Base-by-base conservation (phyloP, 2,113 vertebrate genomes). In the Epinephelus lanceolatus region DNA sequence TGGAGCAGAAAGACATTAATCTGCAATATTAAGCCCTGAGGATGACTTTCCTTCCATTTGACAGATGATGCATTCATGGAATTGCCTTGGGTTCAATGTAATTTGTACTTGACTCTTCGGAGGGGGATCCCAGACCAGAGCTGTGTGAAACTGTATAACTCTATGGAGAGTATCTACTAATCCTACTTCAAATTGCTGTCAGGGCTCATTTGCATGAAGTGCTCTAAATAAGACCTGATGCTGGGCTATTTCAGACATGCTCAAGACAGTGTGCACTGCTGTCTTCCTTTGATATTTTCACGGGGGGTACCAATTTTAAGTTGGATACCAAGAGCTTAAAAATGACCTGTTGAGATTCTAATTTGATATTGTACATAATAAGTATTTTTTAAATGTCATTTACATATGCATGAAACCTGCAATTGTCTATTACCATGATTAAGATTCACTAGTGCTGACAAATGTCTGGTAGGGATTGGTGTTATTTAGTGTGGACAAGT, bases 121-220 rank as follows among this genome's bases (percentile, higher is more conserved):
- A 67, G 40, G 25, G 17, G 42, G n/a, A 73, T 62, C 55, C 68
- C 62, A 52, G 45, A 67, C 17, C 27, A 84, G 60, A 56, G 68
- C 42, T 72, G 77, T 52, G 47, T 63, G 81, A 88, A 88, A 85
- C 82, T 59, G 57, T 47, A 83, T 76, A 78, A 14, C 62, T 60
- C 73, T 69, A 14, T 5, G 3, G 52, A 33, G 68, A 27, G 21
- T 47, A 45, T 42, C 52, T 4, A 68, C 72, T 69, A 81, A 75
- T 83, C 72, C 71, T 19, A 12, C 72, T 72, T 71, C 67, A 76
- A n/a, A 71, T 84, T 42, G 73, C 71, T 67, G 61, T 33, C 47
- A 70, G 30, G 60, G 21, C 42, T 71, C 33, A 66, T 86, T 52
- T 86, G 70, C 70, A 80, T 75, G 14, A 10, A 51, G 53, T 5